These are phyloP conservation scores for Rattus norvegicus DNA, from an alignment of 2,113 vertebrate genomes.

Conservation along the genomic window GRCr8 NC_086023.1:157008501-157009000, in stretches of 20 bases:
- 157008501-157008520: not conserved
- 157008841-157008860: not conserved
- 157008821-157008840: not conserved
- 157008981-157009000: slow-evolving; percentile 97
- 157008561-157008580: not conserved
- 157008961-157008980: slow-evolving; percentile 99
- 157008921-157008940: slow-evolving; percentile 92
- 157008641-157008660: not conserved
- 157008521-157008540: not conserved
- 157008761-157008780: not conserved
- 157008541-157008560: not conserved
- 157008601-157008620: not conserved
- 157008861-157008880: not conserved
- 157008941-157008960: slow-evolving; percentile 98
- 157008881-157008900: not conserved
- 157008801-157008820: not conserved
- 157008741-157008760: not conserved
- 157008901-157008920: not conserved
- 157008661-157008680: not conserved
- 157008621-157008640: not conserved
- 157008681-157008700: not conserved
- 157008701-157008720: not conserved
- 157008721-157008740: not conserved
- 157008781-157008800: not conserved
- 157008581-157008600: not conserved